phyloP scores from a whole-genome alignment of 2,113 vertebrate genomes.

The Falcunculus frontatus region DNA sequence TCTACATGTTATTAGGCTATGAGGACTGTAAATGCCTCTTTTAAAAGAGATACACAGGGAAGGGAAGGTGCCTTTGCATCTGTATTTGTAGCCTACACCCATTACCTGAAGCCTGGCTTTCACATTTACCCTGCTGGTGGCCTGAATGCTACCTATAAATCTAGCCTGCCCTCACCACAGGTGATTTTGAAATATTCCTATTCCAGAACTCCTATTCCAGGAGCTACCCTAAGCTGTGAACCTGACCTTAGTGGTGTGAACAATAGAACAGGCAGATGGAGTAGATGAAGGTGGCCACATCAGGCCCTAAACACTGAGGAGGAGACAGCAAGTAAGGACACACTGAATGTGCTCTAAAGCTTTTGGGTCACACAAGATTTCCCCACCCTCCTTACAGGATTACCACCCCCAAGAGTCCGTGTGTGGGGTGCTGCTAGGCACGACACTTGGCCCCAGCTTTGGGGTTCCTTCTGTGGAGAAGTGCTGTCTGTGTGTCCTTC shows the following conservation, averaged over 20 bases:
- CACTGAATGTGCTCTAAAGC: background rate
- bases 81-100: background rate
- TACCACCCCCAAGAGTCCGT: background rate
- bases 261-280: background rate
- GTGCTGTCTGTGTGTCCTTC: background rate
- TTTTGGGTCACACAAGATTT: background rate
- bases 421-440: background rate
- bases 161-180: background rate
- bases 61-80: background rate
- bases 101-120: background rate
- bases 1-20: fast-evolving
- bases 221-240: background rate
- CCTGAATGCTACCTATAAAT: background rate
- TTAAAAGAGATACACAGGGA: background rate
- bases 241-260: background rate
- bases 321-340: no score
- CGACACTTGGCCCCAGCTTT: background rate
- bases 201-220: no score
- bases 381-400: background rate
- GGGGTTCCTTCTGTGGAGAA: background rate
- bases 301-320: background rate
- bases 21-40: background rate
- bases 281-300: background rate
- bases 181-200: background rate
- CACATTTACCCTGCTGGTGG: background rate